Base-by-base conservation (phyloP, 2,888 invertebrate species). In the Ophonus ardosiacus region DNA sequence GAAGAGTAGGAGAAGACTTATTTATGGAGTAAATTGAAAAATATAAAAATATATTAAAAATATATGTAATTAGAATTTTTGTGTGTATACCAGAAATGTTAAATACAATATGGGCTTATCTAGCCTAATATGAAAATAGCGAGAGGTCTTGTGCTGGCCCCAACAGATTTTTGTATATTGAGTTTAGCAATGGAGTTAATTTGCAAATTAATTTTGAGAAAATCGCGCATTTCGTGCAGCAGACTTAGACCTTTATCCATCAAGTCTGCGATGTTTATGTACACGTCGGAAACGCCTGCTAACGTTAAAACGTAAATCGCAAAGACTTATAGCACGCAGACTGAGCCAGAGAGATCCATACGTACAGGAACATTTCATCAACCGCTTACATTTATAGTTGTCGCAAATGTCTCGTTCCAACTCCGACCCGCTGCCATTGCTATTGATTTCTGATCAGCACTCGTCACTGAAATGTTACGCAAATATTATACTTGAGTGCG, bases 401-500 rank as follows among this genome's bases (percentile, higher is more conserved):
- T 74, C 43, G 74, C 76, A 51, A 18, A 18, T 18, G 31, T 31
- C 31, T 7, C 6, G 76, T 7, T 18, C 76, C 15, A 56, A 40
- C 10, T 8, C 8, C 21, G 18, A 15, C 17, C 15, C 43, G n/a
- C 13, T n/a, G 78, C 18, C 10, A 63, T 63, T 63, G n/a, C 79
- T 84, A 84, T 84, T 84, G 84, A 84, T 84, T 84, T 76, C 31
- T 84, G 84, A 84, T 84, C 84, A 82, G 83, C 74, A 38, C 78
- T 43, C 57, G 74, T 83, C 38, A 56, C 76, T 63, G 63, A 84
- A 78, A 84, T 79, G 84, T 68, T 84, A 84, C 17, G 84, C 84
- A 84, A 84, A 84, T 84, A 84, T 84, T 84, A 78, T 84, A 84
- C 65, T 79, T 65, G 79, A 84, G 65, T 79, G 84, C 63, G 59